Evolutionary conservation across 2,888 invertebrate genomes (phyloP).

Genomic region (Lottia gigantea): DNA sequence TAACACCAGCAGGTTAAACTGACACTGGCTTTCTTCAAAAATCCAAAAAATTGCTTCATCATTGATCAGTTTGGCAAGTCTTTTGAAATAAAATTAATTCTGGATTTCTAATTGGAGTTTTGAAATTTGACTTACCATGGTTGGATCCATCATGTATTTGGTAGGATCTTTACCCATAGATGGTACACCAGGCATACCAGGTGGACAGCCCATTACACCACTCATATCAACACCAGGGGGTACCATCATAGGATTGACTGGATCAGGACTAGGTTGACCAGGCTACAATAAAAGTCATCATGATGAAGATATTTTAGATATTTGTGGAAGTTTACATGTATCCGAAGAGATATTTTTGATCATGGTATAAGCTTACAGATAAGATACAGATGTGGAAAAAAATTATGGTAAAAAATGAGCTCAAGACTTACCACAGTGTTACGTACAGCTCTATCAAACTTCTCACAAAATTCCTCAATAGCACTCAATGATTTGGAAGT

Average conservation of each 20-base stretch:
- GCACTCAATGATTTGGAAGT: conserved; percentile 62
- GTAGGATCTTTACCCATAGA: conserved; percentile 17
- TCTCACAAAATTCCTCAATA: conserved; percentile 66
- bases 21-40: too few relatives aligned
- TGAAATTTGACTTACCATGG: conserved; percentile 10
- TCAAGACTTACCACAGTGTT: conserved; percentile 51
- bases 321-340: too few relatives aligned
- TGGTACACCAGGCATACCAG: conserved; percentile 13
- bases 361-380: too few relatives aligned
- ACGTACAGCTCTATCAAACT: conserved; percentile 63
- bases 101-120: too few relatives aligned
- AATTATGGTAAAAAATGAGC: too few relatives aligned
- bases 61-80: too few relatives aligned
- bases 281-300: neutral
- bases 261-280: conserved; percentile 8
- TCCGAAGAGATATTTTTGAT: too few relatives aligned
- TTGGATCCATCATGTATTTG: conserved; percentile 16
- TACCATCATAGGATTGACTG: neutral
- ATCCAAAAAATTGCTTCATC: too few relatives aligned
- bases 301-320: too few relatives aligned
- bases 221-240: conserved; percentile 6
- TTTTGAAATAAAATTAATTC: too few relatives aligned
- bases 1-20: too few relatives aligned
- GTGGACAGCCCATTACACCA: conserved; percentile 9
- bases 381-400: too few relatives aligned